phyloP scores from a whole-genome alignment of 2,797 vertebrate genomes.

The Mastacembelus armatus region DNA sequence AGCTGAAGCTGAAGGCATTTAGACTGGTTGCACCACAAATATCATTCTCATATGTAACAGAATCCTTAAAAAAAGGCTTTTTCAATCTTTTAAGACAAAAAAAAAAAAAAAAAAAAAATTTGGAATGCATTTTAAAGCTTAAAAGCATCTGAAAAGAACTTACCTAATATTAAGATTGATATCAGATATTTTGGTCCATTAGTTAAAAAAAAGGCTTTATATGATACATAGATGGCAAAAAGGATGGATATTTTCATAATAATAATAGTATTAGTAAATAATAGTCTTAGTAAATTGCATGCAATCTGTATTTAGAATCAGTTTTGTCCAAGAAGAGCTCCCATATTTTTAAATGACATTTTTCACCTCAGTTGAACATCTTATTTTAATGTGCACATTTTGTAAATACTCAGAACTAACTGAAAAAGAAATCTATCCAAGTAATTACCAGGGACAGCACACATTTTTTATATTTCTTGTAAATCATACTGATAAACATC shows the following conservation, averaged over 20 bases:
- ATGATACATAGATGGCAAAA: conserved; percentile 32
- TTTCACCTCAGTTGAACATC: conserved; percentile 63
- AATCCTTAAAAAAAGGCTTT: conserved; percentile 37
- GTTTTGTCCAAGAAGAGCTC: conserved; percentile 30
- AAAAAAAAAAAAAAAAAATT: conserved; percentile 17
- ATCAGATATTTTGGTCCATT: conserved; percentile 72
- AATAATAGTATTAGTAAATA: too few species aligned
- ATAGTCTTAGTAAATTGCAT: conserved; percentile 74
- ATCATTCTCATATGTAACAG: conserved; percentile 20
- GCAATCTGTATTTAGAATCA: conserved; percentile 66
- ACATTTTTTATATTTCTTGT: neutral
- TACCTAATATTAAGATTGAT: conserved; percentile 32
- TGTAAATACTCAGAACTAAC: conserved; percentile 4
- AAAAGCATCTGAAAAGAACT: conserved; percentile 46
- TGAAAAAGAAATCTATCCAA: neutral
- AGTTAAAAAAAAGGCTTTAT: conserved; percentile 46
- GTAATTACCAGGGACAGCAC: neutral
- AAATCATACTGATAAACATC: neutral
- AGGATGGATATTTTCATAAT: conserved; percentile 47
- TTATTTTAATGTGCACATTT: conserved; percentile 30
- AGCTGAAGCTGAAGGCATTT: conserved; percentile 54
- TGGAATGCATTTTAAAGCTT: conserved; percentile 76
- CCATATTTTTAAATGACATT: conserved; percentile 18
- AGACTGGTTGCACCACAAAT: conserved; percentile 35
- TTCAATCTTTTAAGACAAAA: conserved; percentile 46